Evolutionary conservation across 2,888 invertebrate species (phyloP), one percentile per base, ranked within the genome.

Genomic region (Graphium colonna): DNA sequence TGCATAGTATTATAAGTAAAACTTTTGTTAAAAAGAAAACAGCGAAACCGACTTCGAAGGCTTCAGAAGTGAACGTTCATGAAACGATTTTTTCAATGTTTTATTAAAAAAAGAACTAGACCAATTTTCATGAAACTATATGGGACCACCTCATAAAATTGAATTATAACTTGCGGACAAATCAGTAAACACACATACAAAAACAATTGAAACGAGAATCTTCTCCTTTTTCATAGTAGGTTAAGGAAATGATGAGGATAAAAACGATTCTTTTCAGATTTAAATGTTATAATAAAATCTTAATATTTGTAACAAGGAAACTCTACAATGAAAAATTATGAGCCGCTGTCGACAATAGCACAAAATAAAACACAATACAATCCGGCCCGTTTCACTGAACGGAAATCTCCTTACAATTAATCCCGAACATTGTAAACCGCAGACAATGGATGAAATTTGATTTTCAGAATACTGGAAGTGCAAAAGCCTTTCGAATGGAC

Each of bases 391-490:
- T 53, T 62, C 62, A 64, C 63, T 62, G 64, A 65, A 62, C 61
- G 58, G 62, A 64, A 69, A 71, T 72, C 68, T 68, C 64, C 68
- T 70, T 74, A 69, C 64, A 72, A 69, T 72, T 71, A 71, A 73
- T 69, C 61, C 65, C 54, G 62, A 65, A 60, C 62, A 63, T 63
- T 62, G 56, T 57, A 59, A 42, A 56, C 61, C 55, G 60, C 64
- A 63, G 66, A 69, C 71, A 67, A 69, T 64, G 65, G 63, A 52
- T 56, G 59, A 60, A 68, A 66, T 67, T 64, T 60, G 61, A 68
- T 69, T 66, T 64, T 61, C 56, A 62, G 61, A 65, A 64, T 65
- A 60, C 68, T 65, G 62, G 62, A 63, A 68, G 62, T 61, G 64
- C 62, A 67, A 60, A 67, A 67, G 63, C 65, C 61, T 57, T 58